Base-by-base conservation (phyloP, 2,888 invertebrate species). In the Heliothis peltigera region DNA sequence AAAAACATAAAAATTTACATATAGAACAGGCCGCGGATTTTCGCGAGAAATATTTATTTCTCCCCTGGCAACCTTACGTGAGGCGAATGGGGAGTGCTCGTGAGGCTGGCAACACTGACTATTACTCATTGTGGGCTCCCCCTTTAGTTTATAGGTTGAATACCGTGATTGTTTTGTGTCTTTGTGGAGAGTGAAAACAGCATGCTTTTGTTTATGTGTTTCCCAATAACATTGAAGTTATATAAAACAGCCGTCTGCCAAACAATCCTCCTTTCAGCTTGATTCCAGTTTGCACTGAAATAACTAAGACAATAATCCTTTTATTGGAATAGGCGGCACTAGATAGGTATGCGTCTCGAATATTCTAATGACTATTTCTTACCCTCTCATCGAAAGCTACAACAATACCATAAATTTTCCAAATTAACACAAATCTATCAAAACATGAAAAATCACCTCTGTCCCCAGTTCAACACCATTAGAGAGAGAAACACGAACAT, bases 1-100 rank as follows among this genome's bases (percentile, higher is more conserved):
- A 85, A 87, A 91, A 90, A 89, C 90, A 91, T 91, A 89, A 92
- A 92, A 92, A 93, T 93, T 93, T 90, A 87, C 93, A 93, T 94
- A 92, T 82, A 86, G 87, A 92, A 84, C 86, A 88, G 88, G 86
- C 87, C 87, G 88, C 87, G 88, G 89, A 90, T 91, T 89, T 85
- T 82, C 79, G 56, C 48, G 55, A 84, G 83, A 84, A 87, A 92
- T 91, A 92, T 93, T 92, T 93, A 92, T 93, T 84, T 86, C 88
- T 92, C 93, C 92, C 93, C 84, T 88, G 92, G 89, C 88, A 90
- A 88, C 91, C 86, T 87, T 91, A 92, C 93, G 93, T 93, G 93
- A 87, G 77, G 77, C 44, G 92, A 89, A 90, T 92, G 80, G 83
- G 80, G 75, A 83, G 62, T 71, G 65, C 46, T 77, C 43, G 43